These are phyloP conservation scores for Aporophyla nigra DNA, from an alignment of 2,888 invertebrate genomes.

Conservation along the genomic window DNA sequence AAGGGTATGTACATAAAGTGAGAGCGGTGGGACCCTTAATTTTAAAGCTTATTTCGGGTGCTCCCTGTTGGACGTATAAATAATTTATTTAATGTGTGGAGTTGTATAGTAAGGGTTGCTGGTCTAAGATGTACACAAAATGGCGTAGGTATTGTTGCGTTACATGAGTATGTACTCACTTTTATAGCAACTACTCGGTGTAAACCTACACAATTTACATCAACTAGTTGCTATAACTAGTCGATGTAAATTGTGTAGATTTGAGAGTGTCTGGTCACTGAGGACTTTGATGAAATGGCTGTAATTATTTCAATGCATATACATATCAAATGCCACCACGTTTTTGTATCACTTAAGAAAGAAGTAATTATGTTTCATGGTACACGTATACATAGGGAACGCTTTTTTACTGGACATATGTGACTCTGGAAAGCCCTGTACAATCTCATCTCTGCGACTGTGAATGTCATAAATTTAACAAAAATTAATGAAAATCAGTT, in stretches of 20 bases:
- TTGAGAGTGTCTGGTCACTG: neutral
- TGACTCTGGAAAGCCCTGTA: neutral
- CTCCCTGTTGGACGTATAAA: constrained; percentile 59
- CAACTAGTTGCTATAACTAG: no score
- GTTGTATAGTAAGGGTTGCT: constrained; percentile 39
- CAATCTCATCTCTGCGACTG: neutral
- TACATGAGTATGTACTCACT: constrained; percentile 7
- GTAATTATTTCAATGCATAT: neutral
- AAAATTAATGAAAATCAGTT: neutral
- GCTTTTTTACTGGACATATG: neutral
- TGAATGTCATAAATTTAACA: neutral
- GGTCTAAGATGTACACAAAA: constrained; percentile 21
- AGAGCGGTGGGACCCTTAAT: constrained; percentile 57
- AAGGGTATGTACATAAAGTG: constrained; percentile 61
- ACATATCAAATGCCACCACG: no score
- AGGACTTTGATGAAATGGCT: neutral
- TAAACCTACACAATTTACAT: no score
- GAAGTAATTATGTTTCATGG: no score
- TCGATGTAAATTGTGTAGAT: neutral
- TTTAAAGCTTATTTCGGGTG: constrained; percentile 69
- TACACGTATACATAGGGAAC: no score
- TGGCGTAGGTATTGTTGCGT: constrained; percentile 4
- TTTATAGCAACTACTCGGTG: neutral
- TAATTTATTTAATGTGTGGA: constrained; percentile 68
- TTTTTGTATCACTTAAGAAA: no score